These are phyloP conservation scores for Lepisosteus osseus DNA, from an alignment of 2,113 vertebrate genomes.

Conservation along the genomic window DNA sequence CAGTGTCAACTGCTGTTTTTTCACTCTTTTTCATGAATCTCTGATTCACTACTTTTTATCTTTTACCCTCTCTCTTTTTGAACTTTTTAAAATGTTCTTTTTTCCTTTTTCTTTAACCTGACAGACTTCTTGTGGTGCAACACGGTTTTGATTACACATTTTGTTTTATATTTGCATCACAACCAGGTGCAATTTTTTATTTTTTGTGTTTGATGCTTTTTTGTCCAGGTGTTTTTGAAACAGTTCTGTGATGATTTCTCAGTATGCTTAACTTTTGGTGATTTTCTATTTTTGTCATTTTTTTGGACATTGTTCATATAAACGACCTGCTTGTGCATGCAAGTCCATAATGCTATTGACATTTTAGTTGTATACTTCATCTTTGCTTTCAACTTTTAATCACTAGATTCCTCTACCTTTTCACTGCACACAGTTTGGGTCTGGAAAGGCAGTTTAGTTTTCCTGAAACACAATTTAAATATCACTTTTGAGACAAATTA, in stretches of 20 bases:
- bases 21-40: neutral
- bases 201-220: slow-evolving; percentile 2
- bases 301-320: neutral
- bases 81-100: neutral
- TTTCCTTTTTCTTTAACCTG: neutral
- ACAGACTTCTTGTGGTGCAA: too few species aligned
- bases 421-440: neutral
- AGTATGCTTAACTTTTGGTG: slow-evolving; percentile 7
- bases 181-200: neutral
- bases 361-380: slow-evolving; percentile 7
- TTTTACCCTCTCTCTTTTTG: neutral
- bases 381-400: slow-evolving; percentile 19
- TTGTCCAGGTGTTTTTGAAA: slow-evolving; percentile 1
- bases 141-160: neutral
- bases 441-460: too few species aligned
- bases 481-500: too few species aligned
- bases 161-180: too few species aligned
- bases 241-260: slow-evolving; percentile 13
- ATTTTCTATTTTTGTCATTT: neutral
- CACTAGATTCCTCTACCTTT: neutral
- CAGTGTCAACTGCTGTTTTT: neutral
- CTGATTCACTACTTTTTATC: neutral
- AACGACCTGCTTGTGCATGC: slow-evolving; percentile 15
- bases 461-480: too few species aligned
- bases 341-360: slow-evolving; percentile 7